These are phyloP conservation scores for Halcyon leucocephala DNA, from an alignment of 2,797 vertebrate genomes.

Conservation along the genomic window DNA sequence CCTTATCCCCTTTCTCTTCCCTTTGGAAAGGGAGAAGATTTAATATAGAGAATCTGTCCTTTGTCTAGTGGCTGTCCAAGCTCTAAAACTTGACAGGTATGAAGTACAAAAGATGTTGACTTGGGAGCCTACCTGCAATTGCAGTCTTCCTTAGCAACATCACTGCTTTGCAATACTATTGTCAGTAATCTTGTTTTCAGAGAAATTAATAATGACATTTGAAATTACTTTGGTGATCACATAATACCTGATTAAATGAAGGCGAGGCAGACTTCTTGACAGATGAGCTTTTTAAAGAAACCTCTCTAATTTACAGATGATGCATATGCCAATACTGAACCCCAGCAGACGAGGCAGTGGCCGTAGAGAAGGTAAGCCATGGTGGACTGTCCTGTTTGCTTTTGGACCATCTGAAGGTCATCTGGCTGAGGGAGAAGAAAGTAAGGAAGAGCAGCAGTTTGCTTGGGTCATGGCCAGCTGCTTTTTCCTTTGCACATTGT, in stretches of 20 bases:
- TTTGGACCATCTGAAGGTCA: neutral
- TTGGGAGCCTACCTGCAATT: neutral
- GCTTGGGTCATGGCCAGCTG: neutral
- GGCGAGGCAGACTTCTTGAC: neutral
- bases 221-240: neutral
- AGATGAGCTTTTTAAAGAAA: neutral
- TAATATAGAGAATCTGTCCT: neutral
- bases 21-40: too few species aligned
- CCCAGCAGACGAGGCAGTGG: neutral
- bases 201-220: neutral
- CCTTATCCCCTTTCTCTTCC: too few species aligned
- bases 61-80: neutral
- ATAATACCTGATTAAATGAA: neutral
- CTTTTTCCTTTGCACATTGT: neutral
- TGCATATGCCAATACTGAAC: neutral
- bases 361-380: neutral
- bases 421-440: neutral
- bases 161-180: neutral
- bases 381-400: neutral
- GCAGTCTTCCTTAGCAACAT: neutral
- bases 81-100: neutral
- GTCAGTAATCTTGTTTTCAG: neutral
- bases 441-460: neutral
- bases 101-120: neutral
- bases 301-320: constrained; percentile 11